Evolutionary conservation across 92 coral and sea anemone species (phyloP), one percentile per base, ranked within the genome.

Genomic region (Siderastrea radians): DNA sequence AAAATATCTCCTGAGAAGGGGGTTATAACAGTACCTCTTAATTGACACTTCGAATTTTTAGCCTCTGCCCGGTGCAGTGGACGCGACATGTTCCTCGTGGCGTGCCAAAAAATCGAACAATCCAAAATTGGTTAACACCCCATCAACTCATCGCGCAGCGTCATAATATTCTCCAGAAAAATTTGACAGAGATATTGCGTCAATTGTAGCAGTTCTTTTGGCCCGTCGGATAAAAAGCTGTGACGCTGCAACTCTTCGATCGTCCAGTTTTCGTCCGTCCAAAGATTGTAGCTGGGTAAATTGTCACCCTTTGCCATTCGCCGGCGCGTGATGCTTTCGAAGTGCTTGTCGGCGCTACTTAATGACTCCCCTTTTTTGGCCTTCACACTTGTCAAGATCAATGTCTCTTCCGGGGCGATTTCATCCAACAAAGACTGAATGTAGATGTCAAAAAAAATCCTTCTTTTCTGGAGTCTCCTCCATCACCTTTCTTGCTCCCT

Each of bases 181-280:
- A 5, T 14, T 15, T 9, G 8, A 73, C 69, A 48, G 50, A 86
- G 49, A 53, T 26, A 26, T 26, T 26, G 38, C 38, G 38, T 26
- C 38, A 86, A 78, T 6, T 48, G 7, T 12, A 78, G 10, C 2
- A 78, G 49, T 19, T 48, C 52, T 26, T 3, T 78, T 17, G 77
- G 78, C 50, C 17, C 79, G 59, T 86, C 79, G 69, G 68, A 44
- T 16, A 43, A 69, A 6, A 65, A 86, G 68, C 61, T 50, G 49
- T 64, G 57, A 15, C 5, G 5, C 59, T 26, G 38, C 38, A 80
- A 54, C 15, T 15, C 69, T 46, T 86, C 90, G 2, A 78, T 43
- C 47, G 38, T 79, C 90, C 90, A 86, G 8, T 78, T 74, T 17
- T 70, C 77, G n/a, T 79, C 85, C 14, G 14, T 17, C 90, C 90